These are phyloP conservation scores for Microcebus ravelobensis DNA, from an alignment of 2,113 vertebrate species.

Conservation along the genomic window DNA sequence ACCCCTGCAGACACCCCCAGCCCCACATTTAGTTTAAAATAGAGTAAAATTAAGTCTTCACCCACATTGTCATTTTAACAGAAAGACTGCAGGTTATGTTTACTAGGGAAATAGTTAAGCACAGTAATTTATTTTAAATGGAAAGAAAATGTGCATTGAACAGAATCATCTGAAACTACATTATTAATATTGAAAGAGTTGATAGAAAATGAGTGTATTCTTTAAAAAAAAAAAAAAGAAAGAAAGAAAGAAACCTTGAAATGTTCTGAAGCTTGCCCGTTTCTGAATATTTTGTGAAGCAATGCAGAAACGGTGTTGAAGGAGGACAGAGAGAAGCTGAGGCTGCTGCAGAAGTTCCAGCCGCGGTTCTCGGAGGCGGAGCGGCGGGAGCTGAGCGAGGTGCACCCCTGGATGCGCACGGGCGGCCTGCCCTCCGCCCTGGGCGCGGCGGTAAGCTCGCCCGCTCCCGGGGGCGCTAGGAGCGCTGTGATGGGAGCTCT, in stretches of 20 bases:
- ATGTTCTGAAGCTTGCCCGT: background rate
- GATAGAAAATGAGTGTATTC: background rate
- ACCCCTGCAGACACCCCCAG: background rate
- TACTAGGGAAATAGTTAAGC: background rate
- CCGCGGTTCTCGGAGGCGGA: slow-evolving; percentile 93
- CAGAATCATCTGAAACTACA: background rate
- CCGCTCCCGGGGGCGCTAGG: accelerated
- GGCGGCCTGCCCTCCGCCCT: slow-evolving; percentile 90
- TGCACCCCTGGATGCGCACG: slow-evolving; percentile 93
- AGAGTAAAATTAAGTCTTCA: background rate
- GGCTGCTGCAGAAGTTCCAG: slow-evolving; percentile 92
- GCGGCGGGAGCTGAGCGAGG: slow-evolving; percentile 91
- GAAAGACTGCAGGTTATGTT: background rate
- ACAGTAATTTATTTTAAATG: background rate
- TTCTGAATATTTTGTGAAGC: slow-evolving; percentile 78
- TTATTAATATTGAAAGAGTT: background rate
- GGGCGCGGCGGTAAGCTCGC: slow-evolving; percentile 32
- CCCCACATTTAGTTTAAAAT: background rate
- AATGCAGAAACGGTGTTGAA: slow-evolving; percentile 89
- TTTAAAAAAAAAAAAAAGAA: background rate
- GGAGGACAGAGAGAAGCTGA: slow-evolving; percentile 92
- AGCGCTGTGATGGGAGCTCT: accelerated
- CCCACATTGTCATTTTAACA: background rate
- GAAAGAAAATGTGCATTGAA: background rate
- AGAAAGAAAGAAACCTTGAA: no score